A percentile compares a stretch with the other conserved stretches of the same genome.
phyloP scores from a whole-genome alignment of 37 sponge, comb jelly and placozoan species.

The Ianthella basta region DNA sequence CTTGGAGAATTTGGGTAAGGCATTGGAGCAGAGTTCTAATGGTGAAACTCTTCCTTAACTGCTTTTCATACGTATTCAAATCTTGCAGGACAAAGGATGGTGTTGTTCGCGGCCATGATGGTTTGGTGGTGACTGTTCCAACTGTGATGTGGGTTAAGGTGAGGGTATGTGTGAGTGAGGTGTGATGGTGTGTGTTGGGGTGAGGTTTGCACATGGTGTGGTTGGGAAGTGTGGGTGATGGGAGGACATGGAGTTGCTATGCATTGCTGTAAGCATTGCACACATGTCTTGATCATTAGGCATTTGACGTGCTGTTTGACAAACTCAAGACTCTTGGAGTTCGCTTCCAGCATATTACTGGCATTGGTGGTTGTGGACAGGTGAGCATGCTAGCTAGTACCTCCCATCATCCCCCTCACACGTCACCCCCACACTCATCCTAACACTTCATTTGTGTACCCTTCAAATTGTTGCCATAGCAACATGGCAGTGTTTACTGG shows the following conservation, averaged over 20 bases:
- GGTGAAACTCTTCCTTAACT: not conserved
- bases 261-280: no score
- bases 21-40: not conserved
- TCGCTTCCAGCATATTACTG: slow-evolving; percentile 66
- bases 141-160: slow-evolving; percentile 93
- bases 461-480: slow-evolving; percentile 33
- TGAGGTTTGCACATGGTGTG: not conserved
- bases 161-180: slow-evolving; percentile 21
- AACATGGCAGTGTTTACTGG: slow-evolving; percentile 98
- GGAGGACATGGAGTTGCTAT: slow-evolving; percentile 24
- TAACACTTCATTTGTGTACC: not conserved
- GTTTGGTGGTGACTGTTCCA: slow-evolving; percentile 83
- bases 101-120: slow-evolving; percentile 54
- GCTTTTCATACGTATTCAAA: not conserved
- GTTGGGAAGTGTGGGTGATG: not conserved
- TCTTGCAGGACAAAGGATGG: slow-evolving; percentile 78
- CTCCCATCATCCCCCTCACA: not conserved
- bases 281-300: slow-evolving; percentile 46
- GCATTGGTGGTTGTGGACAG: slow-evolving; percentile 84
- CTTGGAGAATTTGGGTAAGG: slow-evolving; percentile 63
- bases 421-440: not conserved
- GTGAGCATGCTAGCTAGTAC: slow-evolving; percentile 2
- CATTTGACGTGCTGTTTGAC: slow-evolving; percentile 71
- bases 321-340: slow-evolving; percentile 55
- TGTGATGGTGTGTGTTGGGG: not conserved